Base-by-base conservation (phyloP, 2,888 invertebrate genomes). In the Plagiodera versicolora region DNA sequence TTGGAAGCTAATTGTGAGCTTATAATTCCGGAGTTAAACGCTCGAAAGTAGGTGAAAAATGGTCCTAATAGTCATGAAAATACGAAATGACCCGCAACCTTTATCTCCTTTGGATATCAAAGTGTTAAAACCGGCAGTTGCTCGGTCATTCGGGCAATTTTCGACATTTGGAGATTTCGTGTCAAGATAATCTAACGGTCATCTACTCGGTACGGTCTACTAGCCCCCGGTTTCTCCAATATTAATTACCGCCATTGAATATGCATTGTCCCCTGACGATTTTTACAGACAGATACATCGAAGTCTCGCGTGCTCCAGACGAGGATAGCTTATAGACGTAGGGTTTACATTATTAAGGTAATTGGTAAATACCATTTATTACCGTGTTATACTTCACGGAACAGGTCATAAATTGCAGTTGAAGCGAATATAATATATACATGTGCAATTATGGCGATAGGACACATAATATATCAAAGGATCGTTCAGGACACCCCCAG, bases 111-210 rank as follows among this genome's bases (percentile, higher is more conserved):
- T 69, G 71, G 67, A 72, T 72, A 73, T 74, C 73, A 54, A 67
- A 64, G 72, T 72, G 75, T 71, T 74, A 73, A 74, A 72, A 70
- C 62, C 51, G 72, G 71, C 75, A 74, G 75, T 75, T 75, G 75
- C 72, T 69, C 53, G 60, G 58, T 64, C 58, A 61, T 59, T 62
- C 64, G 56, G 58, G 51, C 72, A 74, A 73, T 75, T 74, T 74
- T 74, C 72, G 73, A 72, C 75, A 75, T 75, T 76, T 73, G 75
- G 72, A 70, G 76, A 76, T 76, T 63, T 66, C 73, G 70, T 72
- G 74, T 57, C 35, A 53, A 67, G 76, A 76, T 76, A 76, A 74
- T 74, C 72, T 75, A 74, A 74, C 75, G 75, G 74, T 62, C 63
- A 67, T 66, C 62, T 66, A 67, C 60, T 52, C 62, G 60, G 60